These are phyloP conservation scores for Nibea albiflora DNA, from an alignment of 2,113 vertebrate genomes.

Conservation along the genomic window DNA sequence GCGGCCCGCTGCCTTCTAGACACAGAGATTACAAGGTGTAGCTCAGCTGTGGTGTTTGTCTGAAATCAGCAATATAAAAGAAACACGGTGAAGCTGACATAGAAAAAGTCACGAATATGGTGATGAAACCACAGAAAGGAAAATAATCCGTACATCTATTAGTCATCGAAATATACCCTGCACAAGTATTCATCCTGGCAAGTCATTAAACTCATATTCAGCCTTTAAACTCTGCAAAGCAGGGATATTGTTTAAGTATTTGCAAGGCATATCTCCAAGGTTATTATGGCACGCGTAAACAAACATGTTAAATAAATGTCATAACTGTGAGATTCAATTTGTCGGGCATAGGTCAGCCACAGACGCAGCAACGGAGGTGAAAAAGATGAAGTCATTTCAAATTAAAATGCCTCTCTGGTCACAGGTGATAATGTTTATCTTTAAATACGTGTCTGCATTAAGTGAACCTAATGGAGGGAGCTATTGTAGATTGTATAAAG, in stretches of 20 bases:
- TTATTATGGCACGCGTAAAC: background rate
- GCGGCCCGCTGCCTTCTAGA: slow-evolving; percentile 4
- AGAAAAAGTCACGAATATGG: background rate
- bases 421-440: slow-evolving; percentile 27
- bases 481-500: background rate
- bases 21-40: slow-evolving; percentile 22
- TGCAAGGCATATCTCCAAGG: background rate
- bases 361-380: background rate
- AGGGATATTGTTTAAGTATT: background rate
- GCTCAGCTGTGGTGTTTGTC: slow-evolving; percentile 16
- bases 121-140: background rate
- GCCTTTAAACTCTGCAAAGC: background rate
- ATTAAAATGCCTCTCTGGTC: slow-evolving; percentile 32
- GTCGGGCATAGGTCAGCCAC: slow-evolving; percentile 17
- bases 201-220: slow-evolving; percentile 1
- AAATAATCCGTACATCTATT: background rate
- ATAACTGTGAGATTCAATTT: slow-evolving; percentile 9
- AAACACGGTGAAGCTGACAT: background rate
- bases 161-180: background rate
- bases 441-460: slow-evolving; percentile 28
- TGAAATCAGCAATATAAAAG: slow-evolving; percentile 18
- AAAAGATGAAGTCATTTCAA: background rate
- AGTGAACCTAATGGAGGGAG: slow-evolving; percentile 22
- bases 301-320: slow-evolving; percentile 25
- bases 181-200: background rate